These are phyloP conservation scores for Engraulis encrasicolus DNA, from an alignment of 2,113 vertebrate genomes.

Conservation along the genomic window DNA sequence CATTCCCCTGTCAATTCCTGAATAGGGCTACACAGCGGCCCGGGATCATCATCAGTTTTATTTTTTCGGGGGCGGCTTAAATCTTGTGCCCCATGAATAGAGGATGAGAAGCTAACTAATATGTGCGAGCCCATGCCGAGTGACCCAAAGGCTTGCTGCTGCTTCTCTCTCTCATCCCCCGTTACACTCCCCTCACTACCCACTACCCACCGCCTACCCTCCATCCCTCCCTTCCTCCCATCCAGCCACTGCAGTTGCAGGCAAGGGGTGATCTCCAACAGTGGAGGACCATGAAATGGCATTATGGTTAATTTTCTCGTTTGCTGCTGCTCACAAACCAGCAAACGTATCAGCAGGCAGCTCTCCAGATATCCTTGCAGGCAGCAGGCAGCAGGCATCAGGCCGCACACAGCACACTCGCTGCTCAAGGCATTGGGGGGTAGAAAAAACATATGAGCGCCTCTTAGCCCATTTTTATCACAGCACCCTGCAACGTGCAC, in stretches of 20 bases:
- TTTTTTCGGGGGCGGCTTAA: conserved; percentile 28
- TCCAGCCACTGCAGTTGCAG: conserved; percentile 37
- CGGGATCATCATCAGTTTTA: conserved; percentile 37
- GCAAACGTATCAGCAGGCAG: conserved; percentile 47
- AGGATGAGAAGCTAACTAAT: conserved; percentile 48
- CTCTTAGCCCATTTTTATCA: conserved; percentile 44
- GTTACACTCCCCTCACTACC: no score
- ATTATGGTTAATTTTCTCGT: conserved; percentile 54
- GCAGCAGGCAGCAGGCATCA: no score
- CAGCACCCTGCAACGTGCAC: conserved; percentile 25
- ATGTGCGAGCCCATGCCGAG: conserved; percentile 38
- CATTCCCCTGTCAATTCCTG: background rate
- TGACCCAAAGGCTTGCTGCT: conserved; percentile 42
- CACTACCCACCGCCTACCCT: no score
- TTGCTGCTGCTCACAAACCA: conserved; percentile 48
- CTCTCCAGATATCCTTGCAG: conserved; percentile 38
- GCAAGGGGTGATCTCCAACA: conserved; percentile 49
- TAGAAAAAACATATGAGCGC: conserved; percentile 27
- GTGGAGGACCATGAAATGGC: conserved; percentile 48
- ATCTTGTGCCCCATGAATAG: conserved; percentile 38
- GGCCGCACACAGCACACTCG: no score
- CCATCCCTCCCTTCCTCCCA: conserved; percentile 12
- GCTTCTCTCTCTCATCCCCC: no score
- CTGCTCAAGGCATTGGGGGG: conserved; percentile 4
- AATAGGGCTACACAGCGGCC: no score